These are phyloP conservation scores for Pogona vitticeps DNA, from an alignment of 2,113 vertebrate species.

Conservation along the genomic window DNA sequence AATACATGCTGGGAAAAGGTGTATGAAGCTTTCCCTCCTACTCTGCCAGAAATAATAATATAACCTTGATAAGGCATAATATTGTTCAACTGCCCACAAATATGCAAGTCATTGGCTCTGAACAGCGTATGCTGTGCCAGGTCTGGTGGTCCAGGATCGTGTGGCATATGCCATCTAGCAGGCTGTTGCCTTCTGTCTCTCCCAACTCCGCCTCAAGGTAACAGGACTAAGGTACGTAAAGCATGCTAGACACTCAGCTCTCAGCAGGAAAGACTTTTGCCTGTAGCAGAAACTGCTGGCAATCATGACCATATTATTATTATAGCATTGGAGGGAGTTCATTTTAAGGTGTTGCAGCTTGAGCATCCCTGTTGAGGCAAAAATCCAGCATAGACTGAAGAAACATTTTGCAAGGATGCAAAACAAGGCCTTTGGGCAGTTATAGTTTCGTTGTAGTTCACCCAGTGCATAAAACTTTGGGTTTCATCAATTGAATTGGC, in stretches of 20 bases:
- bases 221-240: neutral
- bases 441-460: neutral
- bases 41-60: no score
- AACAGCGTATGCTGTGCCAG: no score
- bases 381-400: neutral
- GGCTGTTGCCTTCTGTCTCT: neutral
- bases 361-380: neutral
- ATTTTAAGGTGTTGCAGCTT: slow-evolving; percentile 10
- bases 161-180: neutral
- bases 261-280: slow-evolving; percentile 29
- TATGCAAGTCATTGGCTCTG: no score
- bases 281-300: slow-evolving; percentile 18
- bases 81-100: no score
- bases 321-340: slow-evolving; percentile 26
- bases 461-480: neutral
- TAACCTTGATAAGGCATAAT: no score
- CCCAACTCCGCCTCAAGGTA: neutral
- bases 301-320: slow-evolving; percentile 27
- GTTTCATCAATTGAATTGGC: neutral
- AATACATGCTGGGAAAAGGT: neutral
- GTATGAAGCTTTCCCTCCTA: neutral
- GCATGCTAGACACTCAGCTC: slow-evolving; percentile 6
- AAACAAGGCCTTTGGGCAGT: neutral
- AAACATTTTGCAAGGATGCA: slow-evolving; percentile 22
- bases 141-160: neutral